These are phyloP conservation scores for Heloderma charlesbogerti DNA, from an alignment of 2,113 vertebrate species.

Conservation along the genomic window DNA sequence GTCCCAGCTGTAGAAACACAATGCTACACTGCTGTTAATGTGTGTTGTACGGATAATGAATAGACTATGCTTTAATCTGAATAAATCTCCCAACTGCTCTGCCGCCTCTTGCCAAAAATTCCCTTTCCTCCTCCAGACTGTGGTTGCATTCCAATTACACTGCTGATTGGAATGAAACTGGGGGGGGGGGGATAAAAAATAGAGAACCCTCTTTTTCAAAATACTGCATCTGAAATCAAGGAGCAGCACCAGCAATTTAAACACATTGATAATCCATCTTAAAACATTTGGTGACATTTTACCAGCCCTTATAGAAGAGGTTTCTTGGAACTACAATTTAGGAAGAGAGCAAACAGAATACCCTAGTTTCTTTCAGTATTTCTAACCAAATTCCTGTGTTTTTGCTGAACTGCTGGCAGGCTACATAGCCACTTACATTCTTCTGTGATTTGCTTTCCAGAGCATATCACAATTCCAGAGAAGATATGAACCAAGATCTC, in stretches of 20 bases:
- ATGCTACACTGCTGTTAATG: slow-evolving; percentile 73
- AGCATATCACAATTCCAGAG: slow-evolving; percentile 47
- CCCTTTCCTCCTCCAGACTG: slow-evolving; percentile 79
- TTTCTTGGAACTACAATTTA: not conserved
- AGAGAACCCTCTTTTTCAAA: slow-evolving; percentile 38
- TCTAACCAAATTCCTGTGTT: slow-evolving; percentile 56
- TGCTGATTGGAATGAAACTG: slow-evolving; percentile 79
- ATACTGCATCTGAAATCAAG: slow-evolving; percentile 48
- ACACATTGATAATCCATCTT: not conserved
- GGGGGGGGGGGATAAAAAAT: slow-evolving; percentile 55
- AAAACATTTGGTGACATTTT: not conserved
- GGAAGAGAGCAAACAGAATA: slow-evolving; percentile 9
- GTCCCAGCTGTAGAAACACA: slow-evolving; percentile 77
- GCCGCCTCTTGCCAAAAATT: slow-evolving; percentile 79
- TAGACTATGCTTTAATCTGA: slow-evolving; percentile 80
- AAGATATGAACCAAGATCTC: slow-evolving; percentile 41
- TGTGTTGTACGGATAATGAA: slow-evolving; percentile 76
- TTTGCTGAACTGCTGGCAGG: slow-evolving; percentile 30
- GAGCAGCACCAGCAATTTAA: slow-evolving; percentile 28
- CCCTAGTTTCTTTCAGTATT: slow-evolving; percentile 26
- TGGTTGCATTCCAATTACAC: slow-evolving; percentile 82
- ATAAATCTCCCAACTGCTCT: slow-evolving; percentile 80
- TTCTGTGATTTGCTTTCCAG: slow-evolving; percentile 39
- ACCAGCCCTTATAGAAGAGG: not conserved
- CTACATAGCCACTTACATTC: not conserved